These are phyloP conservation scores for Pseudorhiza aurosa DNA, from an alignment of 30 jellyfish, hydroid and myxozoan genomes.

Conservation along the genomic window DNA sequence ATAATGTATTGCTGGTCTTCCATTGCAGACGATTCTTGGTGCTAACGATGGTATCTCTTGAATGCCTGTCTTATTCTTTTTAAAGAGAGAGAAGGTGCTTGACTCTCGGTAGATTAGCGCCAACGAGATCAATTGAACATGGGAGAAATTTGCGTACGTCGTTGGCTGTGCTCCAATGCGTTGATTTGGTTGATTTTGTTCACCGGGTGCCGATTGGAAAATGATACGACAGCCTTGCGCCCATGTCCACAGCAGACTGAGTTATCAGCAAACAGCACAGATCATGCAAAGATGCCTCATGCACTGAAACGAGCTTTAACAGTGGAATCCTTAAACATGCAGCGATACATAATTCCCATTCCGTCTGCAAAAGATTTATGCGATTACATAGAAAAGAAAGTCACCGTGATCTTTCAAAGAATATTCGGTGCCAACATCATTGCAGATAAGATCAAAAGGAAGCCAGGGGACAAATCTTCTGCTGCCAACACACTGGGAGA, in stretches of 20 bases:
- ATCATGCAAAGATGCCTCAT: background rate
- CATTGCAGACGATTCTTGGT: too few species aligned
- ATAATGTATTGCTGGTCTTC: too few species aligned
- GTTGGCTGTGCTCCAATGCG: too few species aligned
- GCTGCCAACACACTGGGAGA: background rate
- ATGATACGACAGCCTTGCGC: background rate
- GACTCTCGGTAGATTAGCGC: too few species aligned
- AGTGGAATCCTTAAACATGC: background rate
- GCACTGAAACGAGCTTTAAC: background rate
- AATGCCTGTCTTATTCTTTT: too few species aligned
- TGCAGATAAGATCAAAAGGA: background rate
- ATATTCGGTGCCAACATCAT: background rate
- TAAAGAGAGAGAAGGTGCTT: too few species aligned
- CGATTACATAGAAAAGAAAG: constrained; percentile 15
- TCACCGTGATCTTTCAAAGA: background rate
- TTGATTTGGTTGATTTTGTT: background rate
- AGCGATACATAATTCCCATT: background rate
- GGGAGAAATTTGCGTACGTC: too few species aligned
- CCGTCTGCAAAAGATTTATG: constrained; percentile 15
- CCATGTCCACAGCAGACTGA: constrained; percentile 16
- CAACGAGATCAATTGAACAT: too few species aligned
- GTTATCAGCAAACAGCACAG: background rate
- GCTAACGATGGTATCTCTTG: too few species aligned
- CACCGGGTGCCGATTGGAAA: background rate
- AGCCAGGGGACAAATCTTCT: background rate